Evolutionary conservation across 2,113 vertebrate species (phyloP).

Genomic region (Pangasianodon gigas): DNA sequence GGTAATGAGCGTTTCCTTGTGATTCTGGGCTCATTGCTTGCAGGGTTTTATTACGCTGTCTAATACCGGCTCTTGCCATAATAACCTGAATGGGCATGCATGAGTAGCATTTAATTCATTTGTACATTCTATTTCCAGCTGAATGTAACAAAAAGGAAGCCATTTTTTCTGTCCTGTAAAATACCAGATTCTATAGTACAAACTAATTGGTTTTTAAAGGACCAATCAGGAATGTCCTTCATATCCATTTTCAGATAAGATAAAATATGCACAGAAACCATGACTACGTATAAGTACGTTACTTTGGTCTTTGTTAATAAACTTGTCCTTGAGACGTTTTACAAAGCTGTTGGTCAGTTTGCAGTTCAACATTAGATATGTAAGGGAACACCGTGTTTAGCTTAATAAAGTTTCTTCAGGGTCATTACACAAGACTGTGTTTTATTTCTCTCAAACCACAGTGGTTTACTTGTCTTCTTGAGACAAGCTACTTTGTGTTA

Average conservation of each 20-base stretch:
- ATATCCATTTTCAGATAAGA: neutral
- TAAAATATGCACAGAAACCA: neutral
- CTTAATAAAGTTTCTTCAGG: neutral
- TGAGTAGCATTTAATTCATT: slow-evolving; percentile 11
- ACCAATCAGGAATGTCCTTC: neutral
- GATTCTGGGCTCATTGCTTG: slow-evolving; percentile 36
- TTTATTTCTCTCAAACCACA: neutral
- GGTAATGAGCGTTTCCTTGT: slow-evolving; percentile 39
- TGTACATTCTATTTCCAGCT: slow-evolving; percentile 15
- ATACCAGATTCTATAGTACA: neutral
- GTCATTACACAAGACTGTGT: neutral
- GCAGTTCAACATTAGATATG: neutral
- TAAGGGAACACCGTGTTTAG: neutral
- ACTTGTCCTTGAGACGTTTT: neutral
- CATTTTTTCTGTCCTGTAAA: neutral
- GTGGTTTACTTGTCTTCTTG: neutral
- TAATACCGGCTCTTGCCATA: neutral
- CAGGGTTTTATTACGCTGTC: slow-evolving; percentile 29
- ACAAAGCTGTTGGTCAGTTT: neutral
- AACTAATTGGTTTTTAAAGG: neutral
- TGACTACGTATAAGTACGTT: neutral
- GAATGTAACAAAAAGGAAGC: neutral
- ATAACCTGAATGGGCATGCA: slow-evolving; percentile 18
- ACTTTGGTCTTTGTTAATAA: neutral
- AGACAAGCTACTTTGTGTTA: neutral